phyloP scores from a whole-genome alignment of 2,888 invertebrate species.

The Podotricha telesiphe region DNA sequence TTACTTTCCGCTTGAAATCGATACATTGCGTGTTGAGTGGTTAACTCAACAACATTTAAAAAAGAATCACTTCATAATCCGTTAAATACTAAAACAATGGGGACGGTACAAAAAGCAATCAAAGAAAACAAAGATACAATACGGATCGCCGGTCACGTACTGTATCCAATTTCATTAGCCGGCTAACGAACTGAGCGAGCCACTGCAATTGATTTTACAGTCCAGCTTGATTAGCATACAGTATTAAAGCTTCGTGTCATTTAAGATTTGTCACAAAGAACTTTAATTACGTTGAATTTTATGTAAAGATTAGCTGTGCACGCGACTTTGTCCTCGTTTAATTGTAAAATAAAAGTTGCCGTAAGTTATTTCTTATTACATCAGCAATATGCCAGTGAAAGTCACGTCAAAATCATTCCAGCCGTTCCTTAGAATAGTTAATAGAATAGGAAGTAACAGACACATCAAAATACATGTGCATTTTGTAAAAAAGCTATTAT shows the following conservation, averaged over 20 bases:
- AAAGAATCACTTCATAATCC: neutral
- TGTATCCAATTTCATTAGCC: slow-evolving; percentile 54
- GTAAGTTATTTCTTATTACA: too few relatives aligned
- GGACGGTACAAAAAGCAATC: slow-evolving; percentile 38
- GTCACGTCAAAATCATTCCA: too few relatives aligned
- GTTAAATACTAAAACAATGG: neutral
- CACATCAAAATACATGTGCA: too few relatives aligned
- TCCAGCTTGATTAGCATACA: slow-evolving; percentile 42
- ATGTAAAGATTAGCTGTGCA: too few relatives aligned
- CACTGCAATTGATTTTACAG: slow-evolving; percentile 46
- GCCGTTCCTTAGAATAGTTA: too few relatives aligned
- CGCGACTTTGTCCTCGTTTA: too few relatives aligned
- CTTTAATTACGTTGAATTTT: neutral
- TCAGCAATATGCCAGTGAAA: too few relatives aligned
- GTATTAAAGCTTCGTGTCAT: slow-evolving; percentile 31
- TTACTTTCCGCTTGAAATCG: too few relatives aligned
- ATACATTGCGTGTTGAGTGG: too few relatives aligned
- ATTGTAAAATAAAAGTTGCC: too few relatives aligned
- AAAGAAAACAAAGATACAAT: slow-evolving; percentile 44
- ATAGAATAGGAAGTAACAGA: too few relatives aligned
- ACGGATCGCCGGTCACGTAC: slow-evolving; percentile 45
- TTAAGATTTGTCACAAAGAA: neutral
- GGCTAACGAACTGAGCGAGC: slow-evolving; percentile 45
- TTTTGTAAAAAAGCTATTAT: too few relatives aligned
- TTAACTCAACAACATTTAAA: neutral